A percentile compares a stretch with the other conserved stretches of the same genome.
phyloP scores from a whole-genome alignment of 2,797 vertebrate species.

The Arrhamphus sclerolepis region DNA sequence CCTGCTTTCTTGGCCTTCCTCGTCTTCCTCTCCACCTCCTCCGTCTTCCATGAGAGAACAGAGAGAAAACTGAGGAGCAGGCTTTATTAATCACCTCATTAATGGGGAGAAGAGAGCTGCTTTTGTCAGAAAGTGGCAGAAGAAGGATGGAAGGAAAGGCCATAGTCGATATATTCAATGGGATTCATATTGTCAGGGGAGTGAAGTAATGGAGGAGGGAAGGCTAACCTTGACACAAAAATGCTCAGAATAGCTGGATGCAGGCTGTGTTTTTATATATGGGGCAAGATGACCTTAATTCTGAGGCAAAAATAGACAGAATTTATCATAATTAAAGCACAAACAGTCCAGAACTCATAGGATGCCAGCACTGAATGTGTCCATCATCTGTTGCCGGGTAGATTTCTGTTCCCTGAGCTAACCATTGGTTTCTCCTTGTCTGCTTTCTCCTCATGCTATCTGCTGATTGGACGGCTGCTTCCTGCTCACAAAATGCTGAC shows the following conservation, averaged over 20 bases:
- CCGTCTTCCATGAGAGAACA: slow-evolving; percentile 12
- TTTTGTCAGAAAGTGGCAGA: slow-evolving; percentile 36
- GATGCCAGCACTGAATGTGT: not conserved
- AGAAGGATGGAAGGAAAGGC: slow-evolving; percentile 16
- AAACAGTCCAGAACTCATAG: slow-evolving; percentile 18
- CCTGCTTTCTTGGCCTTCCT: slow-evolving; percentile 67
- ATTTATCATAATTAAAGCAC: slow-evolving; percentile 15
- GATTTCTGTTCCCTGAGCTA: slow-evolving; percentile 33
- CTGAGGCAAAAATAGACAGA: slow-evolving; percentile 1
- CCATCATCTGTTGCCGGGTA: slow-evolving; percentile 61
- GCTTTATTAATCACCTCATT: slow-evolving; percentile 68
- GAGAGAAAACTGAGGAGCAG: slow-evolving; percentile 22
- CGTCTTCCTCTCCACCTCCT: slow-evolving; percentile 37
- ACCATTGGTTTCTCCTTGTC: slow-evolving; percentile 33
- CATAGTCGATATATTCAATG: slow-evolving; percentile 28
- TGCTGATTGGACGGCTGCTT: slow-evolving; percentile 46
- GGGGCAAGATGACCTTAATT: slow-evolving; percentile 8
- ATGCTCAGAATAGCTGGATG: slow-evolving; percentile 11
- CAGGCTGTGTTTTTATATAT: slow-evolving; percentile 6
- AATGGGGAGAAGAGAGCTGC: slow-evolving; percentile 37
- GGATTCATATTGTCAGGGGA: slow-evolving; percentile 29
- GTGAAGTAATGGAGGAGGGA: slow-evolving; percentile 19
- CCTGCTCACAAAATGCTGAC: slow-evolving; percentile 12
- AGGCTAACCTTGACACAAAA: slow-evolving; percentile 72
- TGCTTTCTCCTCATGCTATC: slow-evolving; percentile 49